phyloP scores from a whole-genome alignment of 2,888 invertebrate genomes.

The Apodemia hepburni region DNA sequence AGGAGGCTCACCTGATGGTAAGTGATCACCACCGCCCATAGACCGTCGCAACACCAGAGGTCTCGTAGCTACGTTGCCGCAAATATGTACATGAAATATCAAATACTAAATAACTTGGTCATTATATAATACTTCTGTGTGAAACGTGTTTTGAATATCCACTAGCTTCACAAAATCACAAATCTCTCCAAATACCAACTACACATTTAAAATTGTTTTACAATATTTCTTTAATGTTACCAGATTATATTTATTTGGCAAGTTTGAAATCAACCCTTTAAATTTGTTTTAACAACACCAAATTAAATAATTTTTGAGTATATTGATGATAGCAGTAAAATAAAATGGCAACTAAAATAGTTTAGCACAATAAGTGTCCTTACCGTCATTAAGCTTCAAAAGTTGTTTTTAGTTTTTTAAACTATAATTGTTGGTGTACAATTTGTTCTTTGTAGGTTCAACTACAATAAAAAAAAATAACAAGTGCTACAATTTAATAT shows the following conservation, averaged over 20 bases:
- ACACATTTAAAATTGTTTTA: slow-evolving; percentile 18
- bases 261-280: too few species aligned
- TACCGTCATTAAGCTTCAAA: neutral
- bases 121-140: neutral
- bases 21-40: too few species aligned
- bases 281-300: too few species aligned
- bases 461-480: slow-evolving; percentile 7
- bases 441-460: neutral
- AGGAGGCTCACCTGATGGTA: too few species aligned
- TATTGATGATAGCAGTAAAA: neutral
- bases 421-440: neutral
- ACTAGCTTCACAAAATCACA: slow-evolving; percentile 5
- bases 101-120: too few species aligned
- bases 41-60: too few species aligned
- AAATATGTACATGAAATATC: too few species aligned
- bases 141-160: neutral
- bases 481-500: slow-evolving; percentile 8
- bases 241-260: neutral
- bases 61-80: too few species aligned
- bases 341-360: neutral
- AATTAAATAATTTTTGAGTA: too few species aligned
- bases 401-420: neutral
- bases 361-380: neutral
- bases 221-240: neutral
- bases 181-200: slow-evolving; percentile 14